These are phyloP conservation scores for Cartodere bifasciata DNA, from an alignment of 2,888 invertebrate genomes.

Conservation along the genomic window DNA sequence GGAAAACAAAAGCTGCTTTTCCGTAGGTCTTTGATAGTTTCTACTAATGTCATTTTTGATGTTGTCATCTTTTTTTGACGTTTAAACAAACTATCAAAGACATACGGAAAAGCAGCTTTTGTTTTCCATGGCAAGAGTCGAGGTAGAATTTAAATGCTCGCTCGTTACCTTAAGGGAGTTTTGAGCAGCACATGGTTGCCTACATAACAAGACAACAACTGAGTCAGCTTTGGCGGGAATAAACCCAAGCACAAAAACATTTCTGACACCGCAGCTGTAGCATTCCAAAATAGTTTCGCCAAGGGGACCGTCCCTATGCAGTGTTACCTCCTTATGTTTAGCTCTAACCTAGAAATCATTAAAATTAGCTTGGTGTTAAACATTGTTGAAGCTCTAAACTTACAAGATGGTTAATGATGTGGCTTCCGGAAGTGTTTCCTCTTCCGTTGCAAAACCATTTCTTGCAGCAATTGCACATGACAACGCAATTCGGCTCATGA, in stretches of 20 bases:
- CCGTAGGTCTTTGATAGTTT: too few species aligned
- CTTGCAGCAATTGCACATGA: slow-evolving; percentile 96
- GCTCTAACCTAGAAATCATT: slow-evolving; percentile 54
- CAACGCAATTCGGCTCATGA: slow-evolving; percentile 93
- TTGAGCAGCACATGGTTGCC: slow-evolving; percentile 97
- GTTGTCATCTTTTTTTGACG: too few species aligned
- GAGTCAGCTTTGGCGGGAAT: slow-evolving; percentile 99
- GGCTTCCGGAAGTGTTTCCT: slow-evolving; percentile 95
- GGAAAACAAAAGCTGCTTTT: too few species aligned
- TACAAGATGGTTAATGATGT: slow-evolving; percentile 97
- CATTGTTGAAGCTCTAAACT: slow-evolving; percentile 10
- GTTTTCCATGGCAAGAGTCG: too few species aligned
- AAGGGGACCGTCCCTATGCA: slow-evolving; percentile 93
- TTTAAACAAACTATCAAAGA: too few species aligned
- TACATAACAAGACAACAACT: slow-evolving; percentile 90
- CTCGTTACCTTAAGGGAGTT: slow-evolving; percentile 67
- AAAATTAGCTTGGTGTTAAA: not conserved
- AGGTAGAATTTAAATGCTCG: too few species aligned
- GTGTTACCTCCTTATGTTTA: slow-evolving; percentile 98
- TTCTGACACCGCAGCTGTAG: slow-evolving; percentile 95
- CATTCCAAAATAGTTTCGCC: slow-evolving; percentile 97
- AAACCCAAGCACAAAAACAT: slow-evolving; percentile 96
- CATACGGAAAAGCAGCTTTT: too few species aligned
- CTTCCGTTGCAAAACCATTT: slow-evolving; percentile 99
- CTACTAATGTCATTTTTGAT: too few species aligned